Percentiles rank a stretch among this genome's conserved stretches.
Evolutionary conservation across 35 echinoderm and acorn worm species (phyloP).

Genomic region (Amphiura filiformis): DNA sequence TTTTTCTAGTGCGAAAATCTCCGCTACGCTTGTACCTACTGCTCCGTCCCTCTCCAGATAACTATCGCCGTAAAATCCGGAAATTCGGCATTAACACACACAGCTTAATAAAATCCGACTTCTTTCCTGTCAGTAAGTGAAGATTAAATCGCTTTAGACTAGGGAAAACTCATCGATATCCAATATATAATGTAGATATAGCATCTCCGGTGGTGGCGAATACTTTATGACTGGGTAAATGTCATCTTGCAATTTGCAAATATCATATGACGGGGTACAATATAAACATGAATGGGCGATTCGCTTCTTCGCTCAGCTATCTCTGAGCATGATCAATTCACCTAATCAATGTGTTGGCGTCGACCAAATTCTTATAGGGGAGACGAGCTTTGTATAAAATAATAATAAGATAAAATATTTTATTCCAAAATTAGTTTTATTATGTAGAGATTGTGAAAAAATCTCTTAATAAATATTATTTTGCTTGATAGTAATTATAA

Average conservation of each 20-base stretch:
- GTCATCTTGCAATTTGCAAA: not conserved
- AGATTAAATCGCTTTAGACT: not conserved
- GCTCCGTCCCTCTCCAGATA: not conserved
- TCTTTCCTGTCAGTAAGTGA: not conserved
- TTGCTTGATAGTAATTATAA: too few relatives aligned
- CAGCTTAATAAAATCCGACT: not conserved
- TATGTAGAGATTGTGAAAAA: too few relatives aligned
- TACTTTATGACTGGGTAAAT: not conserved
- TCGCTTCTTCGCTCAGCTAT: not conserved
- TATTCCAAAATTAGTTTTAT: too few relatives aligned
- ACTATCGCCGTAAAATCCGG: not conserved
- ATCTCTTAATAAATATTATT: too few relatives aligned
- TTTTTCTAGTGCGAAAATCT: too few relatives aligned
- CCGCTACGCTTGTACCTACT: not conserved
- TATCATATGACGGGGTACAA: not conserved
- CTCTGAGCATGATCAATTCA: not conserved
- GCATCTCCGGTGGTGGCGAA: not conserved
- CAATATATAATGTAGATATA: not conserved
- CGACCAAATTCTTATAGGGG: too few relatives aligned
- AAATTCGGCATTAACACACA: not conserved
- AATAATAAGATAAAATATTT: too few relatives aligned
- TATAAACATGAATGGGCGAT: not conserved
- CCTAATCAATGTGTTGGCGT: not conserved
- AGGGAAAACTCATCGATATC: not conserved
- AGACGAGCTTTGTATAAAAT: too few relatives aligned